These are phyloP conservation scores for Thereuonema tuberculata DNA, from an alignment of 1,140 invertebrate species.

Conservation along the genomic window DNA sequence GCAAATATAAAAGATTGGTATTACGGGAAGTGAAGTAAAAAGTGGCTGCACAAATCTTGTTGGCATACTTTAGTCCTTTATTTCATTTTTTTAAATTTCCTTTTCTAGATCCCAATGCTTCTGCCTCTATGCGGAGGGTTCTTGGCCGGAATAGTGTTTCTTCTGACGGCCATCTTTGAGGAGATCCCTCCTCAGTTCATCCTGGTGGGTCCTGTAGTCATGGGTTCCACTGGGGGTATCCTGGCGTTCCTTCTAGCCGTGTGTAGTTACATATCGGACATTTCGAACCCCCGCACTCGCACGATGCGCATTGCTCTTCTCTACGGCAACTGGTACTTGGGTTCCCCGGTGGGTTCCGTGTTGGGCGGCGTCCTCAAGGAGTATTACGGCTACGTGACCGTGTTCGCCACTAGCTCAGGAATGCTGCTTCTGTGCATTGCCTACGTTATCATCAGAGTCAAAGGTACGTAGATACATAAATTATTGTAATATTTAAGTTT, in stretches of 20 bases:
- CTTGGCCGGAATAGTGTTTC: conserved; percentile 54
- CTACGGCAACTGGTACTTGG: conserved; percentile 65
- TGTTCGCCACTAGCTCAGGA: conserved; percentile 8
- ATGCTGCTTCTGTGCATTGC: conserved; percentile 14
- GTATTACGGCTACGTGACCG: conserved; percentile 14
- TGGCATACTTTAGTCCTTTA: no score
- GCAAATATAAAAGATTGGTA: no score
- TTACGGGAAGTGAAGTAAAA: no score
- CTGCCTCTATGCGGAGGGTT: conserved; percentile 67
- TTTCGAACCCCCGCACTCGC: conserved; percentile 60
- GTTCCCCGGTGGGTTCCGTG: conserved; percentile 61
- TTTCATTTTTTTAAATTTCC: conserved; percentile 20
- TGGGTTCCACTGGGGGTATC: conserved; percentile 57
- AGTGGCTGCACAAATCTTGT: no score
- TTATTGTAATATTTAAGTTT: no score
- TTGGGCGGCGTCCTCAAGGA: conserved; percentile 28
- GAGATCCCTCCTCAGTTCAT: conserved; percentile 48
- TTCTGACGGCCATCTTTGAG: conserved; percentile 60
- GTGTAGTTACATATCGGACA: conserved; percentile 76
- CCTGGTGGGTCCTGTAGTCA: conserved; percentile 27
- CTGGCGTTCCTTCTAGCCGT: conserved; percentile 78
- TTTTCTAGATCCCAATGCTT: conserved; percentile 47
- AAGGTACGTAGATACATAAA: neutral
- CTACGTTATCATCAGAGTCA: conserved; percentile 12
- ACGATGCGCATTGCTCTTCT: conserved; percentile 69